Percentiles rank a stretch among this genome's conserved stretches.
Evolutionary conservation across 2,888 invertebrate genomes (phyloP).

Genomic region (Lamellibrachia satsuma): DNA sequence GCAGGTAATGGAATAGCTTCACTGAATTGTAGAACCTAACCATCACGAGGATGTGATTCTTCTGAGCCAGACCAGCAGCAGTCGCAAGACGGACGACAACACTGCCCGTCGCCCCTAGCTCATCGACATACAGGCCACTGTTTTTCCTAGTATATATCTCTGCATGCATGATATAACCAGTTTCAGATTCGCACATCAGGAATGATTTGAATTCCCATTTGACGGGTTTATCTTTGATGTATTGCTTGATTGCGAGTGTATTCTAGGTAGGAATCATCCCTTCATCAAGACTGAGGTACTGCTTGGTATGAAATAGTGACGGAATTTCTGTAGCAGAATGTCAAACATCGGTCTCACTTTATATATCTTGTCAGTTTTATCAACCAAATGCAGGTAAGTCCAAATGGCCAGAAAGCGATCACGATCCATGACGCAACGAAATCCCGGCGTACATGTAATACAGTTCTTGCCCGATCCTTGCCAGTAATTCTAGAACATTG

Average conservation of each 20-base stretch:
- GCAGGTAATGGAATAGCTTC: constrained; percentile 29
- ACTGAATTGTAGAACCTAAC: constrained; percentile 33
- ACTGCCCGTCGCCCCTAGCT: constrained; percentile 31
- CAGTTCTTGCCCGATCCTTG: constrained; percentile 28
- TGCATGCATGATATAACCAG: constrained; percentile 30
- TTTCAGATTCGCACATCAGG: constrained; percentile 31
- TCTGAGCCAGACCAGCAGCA: constrained; percentile 24
- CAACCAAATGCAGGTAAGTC: constrained; percentile 34
- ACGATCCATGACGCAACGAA: constrained; percentile 33
- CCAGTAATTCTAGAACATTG: too few species aligned
- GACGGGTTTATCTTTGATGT: constrained; percentile 33
- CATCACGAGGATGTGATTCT: constrained; percentile 29
- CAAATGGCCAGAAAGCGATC: constrained; percentile 36
- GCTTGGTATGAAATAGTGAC: not conserved
- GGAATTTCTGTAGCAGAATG: constrained; percentile 30
- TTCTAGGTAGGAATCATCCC: constrained; percentile 34
- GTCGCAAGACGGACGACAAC: constrained; percentile 30
- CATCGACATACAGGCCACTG: constrained; percentile 22
- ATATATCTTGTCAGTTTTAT: constrained; percentile 36
- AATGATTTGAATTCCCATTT: constrained; percentile 35
- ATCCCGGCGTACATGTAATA: constrained; percentile 35
- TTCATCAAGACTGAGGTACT: constrained; percentile 35
- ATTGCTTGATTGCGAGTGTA: constrained; percentile 32
- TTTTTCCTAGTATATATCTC: constrained; percentile 25
- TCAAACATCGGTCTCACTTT: constrained; percentile 35